Evolutionary conservation across 2,888 invertebrate species (phyloP), one percentile per base, ranked within the genome.

Genomic region (Cosmopolites sordidus): DNA sequence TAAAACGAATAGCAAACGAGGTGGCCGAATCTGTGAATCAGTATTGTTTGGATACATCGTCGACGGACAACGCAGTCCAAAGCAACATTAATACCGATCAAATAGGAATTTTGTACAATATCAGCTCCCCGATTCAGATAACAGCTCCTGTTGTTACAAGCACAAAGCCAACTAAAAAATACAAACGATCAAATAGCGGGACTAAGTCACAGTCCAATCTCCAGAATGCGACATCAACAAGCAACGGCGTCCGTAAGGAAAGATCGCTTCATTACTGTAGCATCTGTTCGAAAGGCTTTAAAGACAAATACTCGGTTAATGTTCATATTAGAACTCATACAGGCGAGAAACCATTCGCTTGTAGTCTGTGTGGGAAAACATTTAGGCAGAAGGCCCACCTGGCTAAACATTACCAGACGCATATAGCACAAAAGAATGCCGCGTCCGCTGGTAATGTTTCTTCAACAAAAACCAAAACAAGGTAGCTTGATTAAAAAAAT

Each of bases 281-380:
- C 72, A 89, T 97, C 73, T 96, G 92, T 75, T 90, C 89, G 65
- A 92, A 92, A 71, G 92, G 92, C 2, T 93, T 93, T 75, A 93
- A 93, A 74, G 93, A 93, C 74, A 93, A 93, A 73, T 98, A 98
- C 80, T 91, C 96, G 57, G 93, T 98, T 50, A 97, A 97, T 73
- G 97, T 97, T 42, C 98, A 98, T 75, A 92, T 97, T 63, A 81
- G 97, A 64, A 97, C 97, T 17, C 98, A 98, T 72, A 97, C 97
- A 0, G 97, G 96, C 0, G 97, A 98, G 74, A 97, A 98, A 70
- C 97, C 98, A 0, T 98, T 98, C 74, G 83, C 90, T 29, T 98
- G 98, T 73, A 87, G 88, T 14, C 80, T 95, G 51, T 98, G 98
- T 73, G 92, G 92, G 59, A 94, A 92, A 73, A 90, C 89, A 68